These are phyloP conservation scores for Scotopteryx bipunctaria DNA, from an alignment of 2,888 invertebrate genomes.

Conservation along the genomic window DNA sequence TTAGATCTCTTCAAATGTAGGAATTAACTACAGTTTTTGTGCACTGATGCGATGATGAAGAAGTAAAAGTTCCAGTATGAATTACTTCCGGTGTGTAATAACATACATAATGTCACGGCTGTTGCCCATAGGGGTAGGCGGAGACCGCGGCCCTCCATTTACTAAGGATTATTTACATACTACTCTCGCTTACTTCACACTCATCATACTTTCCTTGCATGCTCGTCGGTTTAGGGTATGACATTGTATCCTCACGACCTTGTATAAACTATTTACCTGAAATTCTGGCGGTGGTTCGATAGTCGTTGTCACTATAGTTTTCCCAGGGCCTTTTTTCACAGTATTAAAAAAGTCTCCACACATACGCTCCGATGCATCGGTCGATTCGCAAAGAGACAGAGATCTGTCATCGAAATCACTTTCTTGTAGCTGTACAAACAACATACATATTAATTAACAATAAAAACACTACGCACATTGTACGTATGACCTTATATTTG, in stretches of 20 bases:
- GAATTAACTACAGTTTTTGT: too few relatives aligned
- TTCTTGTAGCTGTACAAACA: slow-evolving; percentile 86
- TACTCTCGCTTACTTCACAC: too few relatives aligned
- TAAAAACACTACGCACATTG: slow-evolving; percentile 8
- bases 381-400: slow-evolving; percentile 90
- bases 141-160: too few relatives aligned
- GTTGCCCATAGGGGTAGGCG: too few relatives aligned
- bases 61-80: too few relatives aligned
- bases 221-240: neutral
- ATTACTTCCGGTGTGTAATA: too few relatives aligned
- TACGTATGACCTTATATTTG: slow-evolving; percentile 1
- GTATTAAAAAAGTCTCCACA: slow-evolving; percentile 92
- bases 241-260: neutral
- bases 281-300: slow-evolving; percentile 94
- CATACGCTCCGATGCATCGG: slow-evolving; percentile 90
- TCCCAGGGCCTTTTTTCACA: slow-evolving; percentile 89
- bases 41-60: too few relatives aligned
- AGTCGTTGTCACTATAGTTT: slow-evolving; percentile 84
- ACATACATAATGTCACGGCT: too few relatives aligned
- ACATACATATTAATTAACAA: slow-evolving; percentile 11
- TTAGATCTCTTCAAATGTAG: too few relatives aligned
- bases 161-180: too few relatives aligned
- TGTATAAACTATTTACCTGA: slow-evolving; percentile 79
- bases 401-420: slow-evolving; percentile 91
- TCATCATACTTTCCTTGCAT: too few relatives aligned